Conservation (phyloP, 2,113 vertebrate species). For the Lepus timidus region DNA sequence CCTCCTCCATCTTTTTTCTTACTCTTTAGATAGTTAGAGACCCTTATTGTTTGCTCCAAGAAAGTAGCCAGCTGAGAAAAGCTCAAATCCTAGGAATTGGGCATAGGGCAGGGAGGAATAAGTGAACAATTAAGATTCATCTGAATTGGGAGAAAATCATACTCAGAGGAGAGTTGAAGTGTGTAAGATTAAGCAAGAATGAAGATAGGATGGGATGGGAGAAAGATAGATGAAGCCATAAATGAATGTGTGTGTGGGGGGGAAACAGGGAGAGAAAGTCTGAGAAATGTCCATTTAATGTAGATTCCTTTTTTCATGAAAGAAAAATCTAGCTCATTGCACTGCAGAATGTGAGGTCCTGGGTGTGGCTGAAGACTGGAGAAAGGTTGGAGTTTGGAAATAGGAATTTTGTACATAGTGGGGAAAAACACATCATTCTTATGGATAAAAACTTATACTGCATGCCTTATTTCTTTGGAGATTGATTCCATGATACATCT, state of each 20-base stretch:
- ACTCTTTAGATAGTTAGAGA: background rate
- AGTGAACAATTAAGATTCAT: background rate
- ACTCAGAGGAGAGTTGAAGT: background rate
- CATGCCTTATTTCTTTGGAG: background rate
- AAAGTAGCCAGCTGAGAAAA: background rate
- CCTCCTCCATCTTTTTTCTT: background rate
- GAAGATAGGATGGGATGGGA: background rate
- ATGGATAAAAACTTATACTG: background rate
- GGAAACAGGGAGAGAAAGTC: background rate
- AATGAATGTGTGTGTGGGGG: background rate
- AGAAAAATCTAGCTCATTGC: background rate
- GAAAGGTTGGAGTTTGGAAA: background rate
- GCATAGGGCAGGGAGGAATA: background rate
- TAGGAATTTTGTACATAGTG: background rate
- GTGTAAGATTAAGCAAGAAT: background rate
- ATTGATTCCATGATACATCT: background rate
- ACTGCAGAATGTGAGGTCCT: background rate
- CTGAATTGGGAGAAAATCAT: slow-evolving; percentile 41
- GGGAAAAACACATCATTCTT: background rate
- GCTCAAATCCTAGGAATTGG: background rate
- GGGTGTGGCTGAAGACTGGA: background rate
- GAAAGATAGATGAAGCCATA: too few species aligned
- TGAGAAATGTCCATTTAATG: background rate
- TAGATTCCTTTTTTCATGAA: background rate
- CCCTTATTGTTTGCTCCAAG: background rate